Conservation (phyloP, 2,888 invertebrate species). For the Epistrophe eligans region DNA sequence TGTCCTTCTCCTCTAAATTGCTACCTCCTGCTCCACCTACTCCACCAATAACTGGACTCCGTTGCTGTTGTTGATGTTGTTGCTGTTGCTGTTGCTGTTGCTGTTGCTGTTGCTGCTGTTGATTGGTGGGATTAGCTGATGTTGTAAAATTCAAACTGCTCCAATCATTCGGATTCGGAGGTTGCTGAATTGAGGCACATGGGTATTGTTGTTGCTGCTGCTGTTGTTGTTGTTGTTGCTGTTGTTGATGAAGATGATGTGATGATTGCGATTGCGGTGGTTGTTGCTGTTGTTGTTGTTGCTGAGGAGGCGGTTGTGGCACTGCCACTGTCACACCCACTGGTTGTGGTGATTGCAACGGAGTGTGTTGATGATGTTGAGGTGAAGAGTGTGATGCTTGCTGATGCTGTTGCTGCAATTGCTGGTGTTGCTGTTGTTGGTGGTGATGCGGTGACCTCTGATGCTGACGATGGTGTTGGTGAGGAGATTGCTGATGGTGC, state of each 20-base stretch:
- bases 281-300: constrained; percentile 69
- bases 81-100: constrained; percentile 75
- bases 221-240: constrained; percentile 76
- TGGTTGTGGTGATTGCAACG: constrained; percentile 70
- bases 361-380: constrained; percentile 73
- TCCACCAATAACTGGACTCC: constrained; percentile 70
- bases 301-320: constrained; percentile 61
- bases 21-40: constrained; percentile 63
- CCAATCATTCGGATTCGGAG: constrained; percentile 78
- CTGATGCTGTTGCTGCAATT: constrained; percentile 79
- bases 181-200: constrained; percentile 77
- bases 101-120: constrained; percentile 74
- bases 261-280: constrained; percentile 76
- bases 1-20: constrained; percentile 80
- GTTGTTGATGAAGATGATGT: constrained; percentile 74
- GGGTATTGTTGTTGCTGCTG: constrained; percentile 77
- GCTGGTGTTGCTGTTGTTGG: constrained; percentile 78
- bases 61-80: constrained; percentile 77
- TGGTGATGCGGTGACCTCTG: constrained; percentile 82
- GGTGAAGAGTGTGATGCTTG: constrained; percentile 77
- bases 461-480: constrained; percentile 79
- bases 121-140: constrained; percentile 74
- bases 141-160: constrained; percentile 77
- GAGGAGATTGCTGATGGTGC: constrained; percentile 78
- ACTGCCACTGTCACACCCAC: constrained; percentile 65